Percentiles rank a stretch among this genome's conserved stretches.
Evolutionary conservation across 2,888 invertebrate genomes (phyloP).

Genomic region (Temnothorax rugatulus): DNA sequence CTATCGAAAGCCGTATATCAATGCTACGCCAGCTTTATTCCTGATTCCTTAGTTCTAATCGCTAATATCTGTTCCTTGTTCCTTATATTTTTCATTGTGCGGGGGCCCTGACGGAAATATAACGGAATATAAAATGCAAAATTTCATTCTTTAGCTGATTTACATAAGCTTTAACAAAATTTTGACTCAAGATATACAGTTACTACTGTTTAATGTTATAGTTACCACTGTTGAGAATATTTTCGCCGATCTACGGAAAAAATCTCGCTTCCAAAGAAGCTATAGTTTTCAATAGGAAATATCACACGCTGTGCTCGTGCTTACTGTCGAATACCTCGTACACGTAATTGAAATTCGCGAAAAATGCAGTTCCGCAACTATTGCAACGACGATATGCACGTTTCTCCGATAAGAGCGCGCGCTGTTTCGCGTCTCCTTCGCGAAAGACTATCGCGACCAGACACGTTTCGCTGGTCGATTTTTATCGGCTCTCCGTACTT

Average conservation of each 20-base stretch:
- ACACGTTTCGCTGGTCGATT: conserved; percentile 50
- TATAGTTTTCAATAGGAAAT: conserved; percentile 17
- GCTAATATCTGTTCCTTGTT: too few relatives aligned
- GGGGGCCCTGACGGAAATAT: too few relatives aligned
- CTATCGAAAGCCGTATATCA: too few relatives aligned
- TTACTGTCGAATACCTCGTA: conserved; percentile 13
- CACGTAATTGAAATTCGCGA: conserved; percentile 33
- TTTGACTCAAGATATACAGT: background rate
- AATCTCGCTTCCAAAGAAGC: conserved; percentile 14
- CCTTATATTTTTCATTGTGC: too few relatives aligned
- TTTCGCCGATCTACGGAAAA: background rate
- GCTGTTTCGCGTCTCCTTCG: conserved; percentile 39
- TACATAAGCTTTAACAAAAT: background rate
- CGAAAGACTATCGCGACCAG: conserved; percentile 24
- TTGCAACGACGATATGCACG: conserved; percentile 46
- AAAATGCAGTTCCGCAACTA: conserved; percentile 39
- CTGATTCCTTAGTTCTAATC: too few relatives aligned
- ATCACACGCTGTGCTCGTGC: background rate
- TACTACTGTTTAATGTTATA: background rate
- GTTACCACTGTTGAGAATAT: background rate
- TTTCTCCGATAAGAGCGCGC: conserved; percentile 41
- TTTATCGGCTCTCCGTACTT: conserved; percentile 47
- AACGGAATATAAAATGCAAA: background rate
- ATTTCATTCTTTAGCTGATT: background rate
- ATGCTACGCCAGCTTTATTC: too few relatives aligned